phyloP scores from a whole-genome alignment of 2,797 vertebrate genomes.

The Aeoliscus strigatus region DNA sequence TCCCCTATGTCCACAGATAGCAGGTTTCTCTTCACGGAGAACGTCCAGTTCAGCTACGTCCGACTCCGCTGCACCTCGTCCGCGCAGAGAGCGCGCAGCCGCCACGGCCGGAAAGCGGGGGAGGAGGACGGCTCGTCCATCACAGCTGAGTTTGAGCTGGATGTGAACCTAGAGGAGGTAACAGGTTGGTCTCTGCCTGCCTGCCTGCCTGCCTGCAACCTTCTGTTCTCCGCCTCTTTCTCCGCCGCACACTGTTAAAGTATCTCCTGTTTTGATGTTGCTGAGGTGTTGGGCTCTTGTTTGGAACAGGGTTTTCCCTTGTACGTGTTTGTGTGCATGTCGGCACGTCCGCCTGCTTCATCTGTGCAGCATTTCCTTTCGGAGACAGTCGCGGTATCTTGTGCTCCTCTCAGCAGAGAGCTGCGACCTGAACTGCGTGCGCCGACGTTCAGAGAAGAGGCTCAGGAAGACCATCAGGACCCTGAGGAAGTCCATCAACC shows the following conservation, averaged over 20 bases:
- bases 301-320: slow-evolving; percentile 11
- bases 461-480: slow-evolving; percentile 91
- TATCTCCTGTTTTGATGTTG: slow-evolving; percentile 93
- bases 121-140: slow-evolving; percentile 84
- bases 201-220: slow-evolving; percentile 55
- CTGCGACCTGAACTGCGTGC: slow-evolving; percentile 85
- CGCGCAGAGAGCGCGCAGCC: slow-evolving; percentile 71
- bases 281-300: slow-evolving; percentile 42
- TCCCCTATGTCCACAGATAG: slow-evolving; percentile 76
- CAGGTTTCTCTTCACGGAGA: slow-evolving; percentile 85
- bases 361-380: slow-evolving; percentile 1
- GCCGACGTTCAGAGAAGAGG: slow-evolving; percentile 87
- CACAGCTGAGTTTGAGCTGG: slow-evolving; percentile 92
- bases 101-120: slow-evolving; percentile 76
- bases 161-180: slow-evolving; percentile 94
- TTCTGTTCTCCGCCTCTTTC: slow-evolving; percentile 43
- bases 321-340: slow-evolving; percentile 10
- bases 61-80: slow-evolving; percentile 88
- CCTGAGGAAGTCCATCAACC: slow-evolving; percentile 88
- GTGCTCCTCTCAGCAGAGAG: slow-evolving; percentile 79
- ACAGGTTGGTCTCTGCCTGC: slow-evolving; percentile 94
- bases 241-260: slow-evolving; percentile 70
- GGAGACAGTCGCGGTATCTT: slow-evolving; percentile 57
- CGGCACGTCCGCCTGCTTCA: slow-evolving; percentile 28
- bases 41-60: slow-evolving; percentile 86